Evolutionary conservation across 2,797 vertebrate genomes (phyloP).

Genomic region (Florisuga fusca): DNA sequence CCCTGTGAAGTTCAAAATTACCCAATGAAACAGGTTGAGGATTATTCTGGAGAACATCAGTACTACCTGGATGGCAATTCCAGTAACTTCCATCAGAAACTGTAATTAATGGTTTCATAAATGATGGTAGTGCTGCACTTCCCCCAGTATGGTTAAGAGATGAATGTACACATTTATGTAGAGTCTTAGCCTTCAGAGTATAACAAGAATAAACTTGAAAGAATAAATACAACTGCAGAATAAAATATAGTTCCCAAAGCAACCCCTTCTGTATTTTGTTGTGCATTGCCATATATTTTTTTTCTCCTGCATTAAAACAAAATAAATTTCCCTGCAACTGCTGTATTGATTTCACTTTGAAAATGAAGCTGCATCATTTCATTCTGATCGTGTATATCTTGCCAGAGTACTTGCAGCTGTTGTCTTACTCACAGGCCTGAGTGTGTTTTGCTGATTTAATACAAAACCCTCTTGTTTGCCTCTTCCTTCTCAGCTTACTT

Average conservation of each 20-base stretch:
- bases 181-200: neutral
- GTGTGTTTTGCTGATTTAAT: constrained; percentile 50
- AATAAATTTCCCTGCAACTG: neutral
- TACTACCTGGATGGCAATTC: neutral
- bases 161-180: neutral
- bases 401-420: constrained; percentile 51
- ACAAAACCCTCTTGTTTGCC: constrained; percentile 67
- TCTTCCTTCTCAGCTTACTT: constrained; percentile 54
- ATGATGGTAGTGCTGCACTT: neutral
- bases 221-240: neutral
- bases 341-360: neutral
- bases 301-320: neutral
- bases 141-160: neutral
- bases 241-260: neutral
- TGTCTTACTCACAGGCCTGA: constrained; percentile 53
- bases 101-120: neutral
- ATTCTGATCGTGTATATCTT: constrained; percentile 20
- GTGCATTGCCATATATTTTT: neutral
- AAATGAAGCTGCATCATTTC: constrained; percentile 46
- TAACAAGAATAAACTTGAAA: neutral
- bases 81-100: neutral
- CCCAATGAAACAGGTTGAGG: neutral
- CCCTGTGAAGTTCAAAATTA: neutral
- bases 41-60: neutral
- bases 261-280: neutral